Base-by-base conservation (phyloP, 30 jellyfish, hydroid and myxozoan species). In the Pelagia noctiluca region DNA sequence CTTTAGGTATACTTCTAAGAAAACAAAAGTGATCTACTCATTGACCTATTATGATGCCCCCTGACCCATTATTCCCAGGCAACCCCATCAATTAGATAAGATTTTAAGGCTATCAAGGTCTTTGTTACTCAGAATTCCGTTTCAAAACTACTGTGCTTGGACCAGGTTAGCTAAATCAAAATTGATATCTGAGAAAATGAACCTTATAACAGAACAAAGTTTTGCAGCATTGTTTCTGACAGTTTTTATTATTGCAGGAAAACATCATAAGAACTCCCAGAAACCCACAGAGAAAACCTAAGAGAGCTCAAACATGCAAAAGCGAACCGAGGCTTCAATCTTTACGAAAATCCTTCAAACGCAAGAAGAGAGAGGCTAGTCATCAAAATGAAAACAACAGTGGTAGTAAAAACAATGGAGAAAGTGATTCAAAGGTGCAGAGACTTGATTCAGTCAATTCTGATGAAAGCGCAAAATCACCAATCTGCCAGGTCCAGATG, bases 251-350 rank as follows among this genome's bases (percentile, higher is more conserved):
- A 12, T 61, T 33, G 0, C 52, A 77, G 88, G 88, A 57, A 29
- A 26, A 18, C 1, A 2, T 31, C 0, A 31, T 67, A 3, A 49
- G 77, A 35, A 64, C 84, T 12, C 90, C 90, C 7, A 72, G 74
- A 2, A 64, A 65, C 50, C 49, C 30, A 3, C 35, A 18, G 28
- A 65, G 52, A 31, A 72, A 80, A 26, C 30, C 84, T 12, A 65
- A 80, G 36, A 50, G 48, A 34, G 54, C 90, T 1, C 65, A 80
- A 1, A 35, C 76, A 3, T 64, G 90, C 62, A 89, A 74, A 76
- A 79, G 93, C 50, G 97, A 89, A 65, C 85, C 94, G 12, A 78
- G 96, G 21, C 53, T 89, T 70, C 66, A 73, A 48, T 89, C 97
- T 31, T 34, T 89, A 29, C 38, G 97, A 38, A 89, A 89, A 35